A percentile compares a stretch with the other conserved stretches of the same genome.
These are phyloP conservation scores for Sthenelais limicola DNA, from an alignment of 2,888 invertebrate genomes.

Conservation along the genomic window DNA sequence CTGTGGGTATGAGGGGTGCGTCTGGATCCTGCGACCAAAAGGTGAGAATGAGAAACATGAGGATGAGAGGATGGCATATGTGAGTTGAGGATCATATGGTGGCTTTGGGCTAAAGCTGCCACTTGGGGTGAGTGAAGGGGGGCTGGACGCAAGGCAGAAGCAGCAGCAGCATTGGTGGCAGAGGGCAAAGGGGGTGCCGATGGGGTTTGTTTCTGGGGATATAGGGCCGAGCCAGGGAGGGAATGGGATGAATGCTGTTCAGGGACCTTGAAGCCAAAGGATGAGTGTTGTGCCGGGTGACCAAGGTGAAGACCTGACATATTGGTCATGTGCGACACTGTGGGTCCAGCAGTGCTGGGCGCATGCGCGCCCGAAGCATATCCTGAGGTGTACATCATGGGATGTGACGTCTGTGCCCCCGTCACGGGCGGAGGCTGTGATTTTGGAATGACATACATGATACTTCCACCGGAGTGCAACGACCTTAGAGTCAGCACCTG, in stretches of 20 bases:
- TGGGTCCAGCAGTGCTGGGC: too few relatives aligned
- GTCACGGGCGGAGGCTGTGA: conserved; percentile 2
- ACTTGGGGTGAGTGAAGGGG: not conserved
- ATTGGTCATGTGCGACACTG: not conserved
- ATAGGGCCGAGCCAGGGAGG: not conserved
- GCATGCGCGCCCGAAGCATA: too few relatives aligned
- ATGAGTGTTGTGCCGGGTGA: not conserved
- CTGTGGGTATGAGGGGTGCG: not conserved
- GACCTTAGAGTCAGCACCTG: conserved; percentile 4
- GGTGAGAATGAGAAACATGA: too few relatives aligned
- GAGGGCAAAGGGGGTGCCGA: not conserved
- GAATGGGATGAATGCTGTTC: not conserved
- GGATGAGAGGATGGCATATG: not conserved
- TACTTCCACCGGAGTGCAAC: conserved; percentile 15
- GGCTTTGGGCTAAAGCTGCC: not conserved
- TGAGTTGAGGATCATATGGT: not conserved
- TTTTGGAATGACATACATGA: conserved; percentile 24
- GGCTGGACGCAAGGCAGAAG: not conserved
- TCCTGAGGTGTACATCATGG: too few relatives aligned
- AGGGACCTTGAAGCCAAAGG: conserved; percentile 25
- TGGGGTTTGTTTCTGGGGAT: not conserved
- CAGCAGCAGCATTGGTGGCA: too few relatives aligned
- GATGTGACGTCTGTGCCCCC: not conserved
- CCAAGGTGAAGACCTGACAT: not conserved
- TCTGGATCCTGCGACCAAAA: not conserved